Evolutionary conservation across 2,888 invertebrate genomes (phyloP), one percentile per base, ranked within the genome.

Genomic region (Xanthorhoe designata): DNA sequence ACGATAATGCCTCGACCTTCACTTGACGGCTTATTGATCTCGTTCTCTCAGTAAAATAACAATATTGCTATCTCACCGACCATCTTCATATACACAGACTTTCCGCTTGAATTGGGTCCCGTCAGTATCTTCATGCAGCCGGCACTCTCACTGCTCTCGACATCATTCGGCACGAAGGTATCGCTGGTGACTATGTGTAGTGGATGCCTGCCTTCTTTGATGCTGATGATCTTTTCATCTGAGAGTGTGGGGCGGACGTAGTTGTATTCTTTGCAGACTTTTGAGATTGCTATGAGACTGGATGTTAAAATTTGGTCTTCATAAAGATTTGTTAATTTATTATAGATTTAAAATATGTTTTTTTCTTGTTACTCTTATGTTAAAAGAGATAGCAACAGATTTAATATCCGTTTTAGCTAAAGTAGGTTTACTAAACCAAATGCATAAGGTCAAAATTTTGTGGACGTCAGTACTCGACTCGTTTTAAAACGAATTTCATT

Each of bases 61-160:
- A 47, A 24, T 18, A 9, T 10, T 29, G 5, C 47, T 19, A 29
- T 64, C 78, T 80, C 58, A 91, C 91, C 92, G 90, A 94, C 90
- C 91, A 98, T 98, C 87, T 98, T 98, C 80, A 99, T 93, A 85
- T 97, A 99, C 32, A 98, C 95, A 68, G 97, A 98, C 88, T 99
- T 99, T 2, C 99, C 99, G 79, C 97, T 97, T 0, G 97, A 96
- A 87, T 98, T 99, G 0, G 98, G 97, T 0, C 98, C 98, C 0
- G 97, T 98, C 6, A 98, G 89, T 56, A 99, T 94, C 83, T 97
- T 97, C 24, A 98, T 94, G 10, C 91, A 87, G 15, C 94, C 94
- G 7, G 91, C 88, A 0, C 88, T 81, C 0, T 85, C 84, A 6
- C 95, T 95, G 61, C 96, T 96, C 65, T 87, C 82, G 7, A 95